Evolutionary conservation across 2,113 vertebrate species (phyloP), one percentile per base, ranked within the genome.

Genomic region (Nesogale talazaci): DNA sequence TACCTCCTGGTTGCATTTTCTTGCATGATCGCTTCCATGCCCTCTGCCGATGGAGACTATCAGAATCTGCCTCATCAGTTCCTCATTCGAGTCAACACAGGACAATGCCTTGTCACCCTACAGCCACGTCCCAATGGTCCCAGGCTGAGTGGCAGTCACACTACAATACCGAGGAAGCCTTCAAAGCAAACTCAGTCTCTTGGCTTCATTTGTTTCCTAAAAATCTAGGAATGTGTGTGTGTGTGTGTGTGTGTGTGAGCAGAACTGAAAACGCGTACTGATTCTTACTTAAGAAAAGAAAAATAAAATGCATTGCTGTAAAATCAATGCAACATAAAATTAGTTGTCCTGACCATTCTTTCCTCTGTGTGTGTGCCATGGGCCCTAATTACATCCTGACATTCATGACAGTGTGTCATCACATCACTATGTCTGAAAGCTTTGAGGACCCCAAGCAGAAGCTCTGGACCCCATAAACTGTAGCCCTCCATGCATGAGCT

Each of bases 21-120:
- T 22, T 31, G 42, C 25, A 31, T 61, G 0, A 27, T 56, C 7
- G 3, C 27, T 14, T 19, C 3, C 19, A 4, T 0, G 36, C 2
- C 19, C 46, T 56, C 42, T 23, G 11, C 27, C 27, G 67, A 25
- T 2, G 2, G 1, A 42, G 61, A 52, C 52, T 14, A n/a, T 12
- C 40, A 17, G 77, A 65, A 59, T 69, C 89, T 46, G 15, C 20
- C 22, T 15, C 59, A 19, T 61, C 16, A 61, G 17, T 19, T 16
- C 59, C 16, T 23, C 22, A 17, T 14, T 25, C 65, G 23, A 16
- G n/a, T 70, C 31, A 34, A 2, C 14, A 25, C 4, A 16, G n/a
- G 10, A 52, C 3, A 56, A 10, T 23, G n/a, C 16, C 20, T 1
- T 14, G 3, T 23, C 27, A 84, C 6, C 52, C 27, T 52, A 34